These are phyloP conservation scores for Atrina japonica DNA, from an alignment of 2,888 invertebrate genomes.

Conservation along the genomic window DNA sequence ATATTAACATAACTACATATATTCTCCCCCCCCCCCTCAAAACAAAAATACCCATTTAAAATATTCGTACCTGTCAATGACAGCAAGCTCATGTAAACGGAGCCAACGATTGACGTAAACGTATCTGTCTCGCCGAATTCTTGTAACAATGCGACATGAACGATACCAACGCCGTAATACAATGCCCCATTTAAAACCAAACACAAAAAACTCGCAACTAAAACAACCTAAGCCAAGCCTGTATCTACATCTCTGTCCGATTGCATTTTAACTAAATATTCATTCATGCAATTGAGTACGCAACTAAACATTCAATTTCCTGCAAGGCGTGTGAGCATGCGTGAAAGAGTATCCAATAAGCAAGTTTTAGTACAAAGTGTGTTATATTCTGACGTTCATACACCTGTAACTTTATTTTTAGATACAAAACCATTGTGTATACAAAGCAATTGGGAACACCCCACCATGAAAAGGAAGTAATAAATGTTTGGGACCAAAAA, in stretches of 20 bases:
- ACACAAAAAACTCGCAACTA: slow-evolving; percentile 21
- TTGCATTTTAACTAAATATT: too few species aligned
- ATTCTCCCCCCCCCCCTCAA: neutral
- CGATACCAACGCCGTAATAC: slow-evolving; percentile 45
- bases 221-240: slow-evolving; percentile 44
- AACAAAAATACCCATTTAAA: neutral
- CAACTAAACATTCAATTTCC: too few species aligned
- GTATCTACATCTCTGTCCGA: slow-evolving; percentile 39
- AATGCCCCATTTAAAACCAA: slow-evolving; percentile 20
- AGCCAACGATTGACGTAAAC: slow-evolving; percentile 46
- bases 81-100: slow-evolving; percentile 35
- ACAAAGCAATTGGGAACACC: too few species aligned
- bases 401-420: too few species aligned
- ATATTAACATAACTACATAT: neutral
- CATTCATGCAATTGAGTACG: too few species aligned
- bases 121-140: slow-evolving; percentile 40
- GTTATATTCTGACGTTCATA: too few species aligned
- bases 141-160: slow-evolving; percentile 40
- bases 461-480: too few species aligned
- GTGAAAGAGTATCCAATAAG: too few species aligned
- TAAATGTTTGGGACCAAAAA: too few species aligned
- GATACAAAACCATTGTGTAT: too few species aligned
- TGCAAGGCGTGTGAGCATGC: too few species aligned
- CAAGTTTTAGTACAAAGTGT: too few species aligned
- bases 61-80: slow-evolving; percentile 36